Evolutionary conservation across 2,113 vertebrate genomes (phyloP).

Genomic region (Brachypodius melanocephalos): DNA sequence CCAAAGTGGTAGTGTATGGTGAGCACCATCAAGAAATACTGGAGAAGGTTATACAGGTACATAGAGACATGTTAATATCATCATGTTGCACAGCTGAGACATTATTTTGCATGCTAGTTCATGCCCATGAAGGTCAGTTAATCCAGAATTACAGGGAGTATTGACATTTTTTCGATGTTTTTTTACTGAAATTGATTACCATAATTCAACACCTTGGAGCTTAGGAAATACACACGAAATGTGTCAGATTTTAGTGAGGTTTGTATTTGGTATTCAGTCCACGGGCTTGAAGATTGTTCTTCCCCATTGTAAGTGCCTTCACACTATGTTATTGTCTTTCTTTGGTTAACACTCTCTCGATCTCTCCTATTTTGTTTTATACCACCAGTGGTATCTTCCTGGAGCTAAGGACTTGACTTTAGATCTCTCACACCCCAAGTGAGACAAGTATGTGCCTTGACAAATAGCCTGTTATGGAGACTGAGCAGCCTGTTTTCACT

Average conservation of each 20-base stretch:
- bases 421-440: not conserved
- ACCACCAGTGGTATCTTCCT: not conserved
- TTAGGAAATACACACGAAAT: not conserved
- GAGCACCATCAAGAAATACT: not conserved
- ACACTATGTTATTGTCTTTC: not conserved
- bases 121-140: not conserved
- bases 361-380: not conserved
- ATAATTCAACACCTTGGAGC: not conserved
- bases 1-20: not conserved
- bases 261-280: not conserved
- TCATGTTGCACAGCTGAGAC: not conserved
- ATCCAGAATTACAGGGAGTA: not conserved
- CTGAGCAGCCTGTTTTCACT: slow-evolving; percentile 1
- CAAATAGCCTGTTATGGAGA: not conserved
- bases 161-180: not conserved
- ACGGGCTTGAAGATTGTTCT: not conserved
- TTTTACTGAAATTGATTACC: not conserved
- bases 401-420: not conserved
- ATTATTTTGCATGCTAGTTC: not conserved
- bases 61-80: not conserved
- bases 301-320: not conserved
- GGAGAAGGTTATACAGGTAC: not conserved
- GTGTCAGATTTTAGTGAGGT: not conserved
- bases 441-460: not conserved
- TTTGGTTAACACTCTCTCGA: not conserved